Percentiles rank a stretch among this genome's conserved stretches.
Evolutionary conservation across 2,113 vertebrate species (phyloP).

Genomic region (Pterocles orientalis): DNA sequence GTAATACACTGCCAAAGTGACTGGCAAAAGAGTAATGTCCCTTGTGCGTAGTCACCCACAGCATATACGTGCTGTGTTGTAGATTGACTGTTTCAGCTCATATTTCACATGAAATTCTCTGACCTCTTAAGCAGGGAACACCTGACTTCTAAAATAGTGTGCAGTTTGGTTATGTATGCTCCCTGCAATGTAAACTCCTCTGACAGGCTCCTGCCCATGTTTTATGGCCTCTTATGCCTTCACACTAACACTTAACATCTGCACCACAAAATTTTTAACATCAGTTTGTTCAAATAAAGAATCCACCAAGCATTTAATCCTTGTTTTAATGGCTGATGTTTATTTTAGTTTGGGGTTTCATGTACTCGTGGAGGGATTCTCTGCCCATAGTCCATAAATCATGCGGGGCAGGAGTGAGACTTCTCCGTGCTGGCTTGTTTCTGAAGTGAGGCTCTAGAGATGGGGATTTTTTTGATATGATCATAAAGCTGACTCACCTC

Average conservation of each 20-base stretch:
- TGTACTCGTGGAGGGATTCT: conserved; percentile 7
- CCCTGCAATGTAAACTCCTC: conserved; percentile 19
- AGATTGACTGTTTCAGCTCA: conserved; percentile 30
- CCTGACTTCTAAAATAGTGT: conserved; percentile 49
- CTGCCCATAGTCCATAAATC: conserved; percentile 41
- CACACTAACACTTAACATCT: conserved; percentile 61
- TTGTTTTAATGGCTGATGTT: conserved; percentile 58
- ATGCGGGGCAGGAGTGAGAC: background rate
- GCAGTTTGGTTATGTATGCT: conserved; percentile 16
- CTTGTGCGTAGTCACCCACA: background rate
- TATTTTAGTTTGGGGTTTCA: conserved; percentile 65
- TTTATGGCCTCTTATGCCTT: conserved; percentile 58
- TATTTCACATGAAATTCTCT: conserved; percentile 36
- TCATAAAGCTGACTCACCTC: background rate
- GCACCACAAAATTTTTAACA: conserved; percentile 40
- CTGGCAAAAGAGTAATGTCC: background rate
- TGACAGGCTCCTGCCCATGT: conserved; percentile 34
- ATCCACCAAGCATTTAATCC: conserved; percentile 51
- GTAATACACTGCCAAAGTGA: background rate
- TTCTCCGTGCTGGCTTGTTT: conserved; percentile 13
- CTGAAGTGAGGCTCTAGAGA: background rate
- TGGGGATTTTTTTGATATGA: background rate
- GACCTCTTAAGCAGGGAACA: conserved; percentile 47
- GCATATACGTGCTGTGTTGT: background rate
- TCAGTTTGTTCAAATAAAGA: conserved; percentile 58